Percentiles rank a stretch among this genome's conserved stretches.
These are phyloP conservation scores for human (Homo sapiens) DNA, from an alignment of 2,113 vertebrate genomes.

Conservation along the genomic window DNA sequence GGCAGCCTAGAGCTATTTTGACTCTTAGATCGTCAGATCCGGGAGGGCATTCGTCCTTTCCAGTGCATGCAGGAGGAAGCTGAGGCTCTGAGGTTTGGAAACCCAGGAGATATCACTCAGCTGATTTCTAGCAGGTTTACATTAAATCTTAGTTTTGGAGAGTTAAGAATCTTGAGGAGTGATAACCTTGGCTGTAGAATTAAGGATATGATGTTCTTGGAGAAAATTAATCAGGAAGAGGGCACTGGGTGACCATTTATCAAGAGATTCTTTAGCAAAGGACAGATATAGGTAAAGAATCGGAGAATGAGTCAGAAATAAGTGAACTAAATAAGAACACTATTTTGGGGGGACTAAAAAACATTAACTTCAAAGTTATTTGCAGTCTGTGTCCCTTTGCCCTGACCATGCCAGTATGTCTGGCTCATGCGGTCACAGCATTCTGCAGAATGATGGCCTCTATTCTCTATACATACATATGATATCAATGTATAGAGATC, in stretches of 20 bases:
- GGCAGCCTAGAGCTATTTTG: neutral
- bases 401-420: fast-evolving
- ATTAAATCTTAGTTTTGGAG: neutral
- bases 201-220: neutral
- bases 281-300: neutral
- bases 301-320: neutral
- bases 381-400: neutral
- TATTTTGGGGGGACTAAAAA: neutral
- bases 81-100: neutral
- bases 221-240: neutral
- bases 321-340: neutral
- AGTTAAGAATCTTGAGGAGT: neutral
- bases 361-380: neutral
- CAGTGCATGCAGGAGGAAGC: neutral
- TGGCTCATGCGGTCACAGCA: neutral
- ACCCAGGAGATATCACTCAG: neutral
- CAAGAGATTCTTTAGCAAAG: neutral
- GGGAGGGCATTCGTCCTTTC: neutral
- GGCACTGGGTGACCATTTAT: neutral
- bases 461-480: fast-evolving
- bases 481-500: too few relatives aligned
- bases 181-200: neutral
- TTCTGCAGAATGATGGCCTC: neutral
- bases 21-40: neutral
- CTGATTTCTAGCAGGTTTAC: neutral